Evolutionary conservation across 1,140 invertebrate genomes (phyloP).

Genomic region (Drosophila virilis): DNA sequence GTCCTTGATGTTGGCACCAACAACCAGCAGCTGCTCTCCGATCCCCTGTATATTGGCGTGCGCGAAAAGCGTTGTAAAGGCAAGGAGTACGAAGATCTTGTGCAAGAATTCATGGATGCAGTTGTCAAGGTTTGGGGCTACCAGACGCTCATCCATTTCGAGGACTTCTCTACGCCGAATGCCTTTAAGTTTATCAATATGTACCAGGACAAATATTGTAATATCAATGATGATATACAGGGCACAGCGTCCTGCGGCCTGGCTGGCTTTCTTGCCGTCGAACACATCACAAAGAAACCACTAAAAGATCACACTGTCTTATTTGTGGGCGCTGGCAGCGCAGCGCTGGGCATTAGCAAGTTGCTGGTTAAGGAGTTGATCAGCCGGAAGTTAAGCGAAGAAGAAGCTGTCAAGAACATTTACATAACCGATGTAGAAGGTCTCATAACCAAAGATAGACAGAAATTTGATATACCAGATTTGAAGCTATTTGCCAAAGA

Average conservation of each 20-base stretch:
- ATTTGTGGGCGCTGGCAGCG: slow-evolving; percentile 98
- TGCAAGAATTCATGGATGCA: slow-evolving; percentile 99
- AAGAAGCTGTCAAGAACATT: slow-evolving; percentile 90
- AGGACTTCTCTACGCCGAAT: slow-evolving; percentile 98
- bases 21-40: slow-evolving; percentile 91
- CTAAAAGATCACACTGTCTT: slow-evolving; percentile 93
- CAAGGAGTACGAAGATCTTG: slow-evolving; percentile 94
- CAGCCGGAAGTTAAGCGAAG: slow-evolving; percentile 77
- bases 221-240: slow-evolving; percentile 99
- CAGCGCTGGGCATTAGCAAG: slow-evolving; percentile 93
- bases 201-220: slow-evolving; percentile 95
- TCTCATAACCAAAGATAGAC: slow-evolving; percentile 90
- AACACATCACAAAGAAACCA: slow-evolving; percentile 91
- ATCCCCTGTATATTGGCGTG: slow-evolving; percentile 97
- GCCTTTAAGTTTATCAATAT: slow-evolving; percentile 95
- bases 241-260: slow-evolving; percentile 96
- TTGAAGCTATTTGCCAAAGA: slow-evolving; percentile 92
- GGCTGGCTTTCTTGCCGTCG: slow-evolving; percentile 93
- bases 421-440: slow-evolving; percentile 89
- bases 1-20: slow-evolving; percentile 97
- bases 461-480: slow-evolving; percentile 88
- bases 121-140: slow-evolving; percentile 93
- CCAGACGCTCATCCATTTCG: slow-evolving; percentile 95
- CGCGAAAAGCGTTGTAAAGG: slow-evolving; percentile 93
- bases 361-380: slow-evolving; percentile 87